A percentile compares a stretch with the other conserved stretches of the same genome.
Conservation (phyloP, 1,140 invertebrate species). For the Papilio glaucus region DNA sequence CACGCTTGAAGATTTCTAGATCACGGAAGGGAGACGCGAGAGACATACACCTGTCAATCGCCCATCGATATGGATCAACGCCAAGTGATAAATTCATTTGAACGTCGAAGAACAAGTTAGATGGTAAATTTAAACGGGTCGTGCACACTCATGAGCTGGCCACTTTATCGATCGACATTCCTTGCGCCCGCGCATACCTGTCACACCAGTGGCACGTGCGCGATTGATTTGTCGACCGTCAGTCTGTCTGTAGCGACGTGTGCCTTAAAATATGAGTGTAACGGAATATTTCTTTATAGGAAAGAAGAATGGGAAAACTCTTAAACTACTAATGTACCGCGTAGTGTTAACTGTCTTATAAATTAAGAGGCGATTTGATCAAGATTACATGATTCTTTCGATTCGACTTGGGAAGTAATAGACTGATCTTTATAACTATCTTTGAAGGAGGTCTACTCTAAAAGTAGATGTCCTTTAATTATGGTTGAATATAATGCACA, state of each 20-base stretch:
- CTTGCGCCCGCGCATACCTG: slow-evolving; percentile 51
- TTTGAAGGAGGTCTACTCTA: too few species aligned
- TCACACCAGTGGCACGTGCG: slow-evolving; percentile 60
- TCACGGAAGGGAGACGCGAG: slow-evolving; percentile 25
- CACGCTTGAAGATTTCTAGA: slow-evolving; percentile 36
- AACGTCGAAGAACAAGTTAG: slow-evolving; percentile 23
- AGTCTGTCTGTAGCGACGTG: slow-evolving; percentile 45
- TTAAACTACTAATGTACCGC: too few species aligned
- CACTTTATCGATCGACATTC: slow-evolving; percentile 57
- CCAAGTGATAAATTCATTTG: slow-evolving; percentile 37
- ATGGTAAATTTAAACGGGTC: slow-evolving; percentile 35
- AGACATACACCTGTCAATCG: slow-evolving; percentile 31
- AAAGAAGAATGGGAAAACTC: too few species aligned
- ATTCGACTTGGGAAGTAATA: too few species aligned
- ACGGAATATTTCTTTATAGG: neutral
- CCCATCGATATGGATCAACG: slow-evolving; percentile 32
- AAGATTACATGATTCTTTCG: too few species aligned
- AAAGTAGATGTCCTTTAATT: too few species aligned
- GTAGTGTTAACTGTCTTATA: too few species aligned
- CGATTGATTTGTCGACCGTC: slow-evolving; percentile 64
- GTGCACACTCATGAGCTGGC: slow-evolving; percentile 21
- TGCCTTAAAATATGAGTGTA: slow-evolving; percentile 39
- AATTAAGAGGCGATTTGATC: too few species aligned
- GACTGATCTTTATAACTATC: too few species aligned
- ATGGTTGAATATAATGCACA: too few species aligned